These are phyloP conservation scores for Stratiolaelaps scimitus DNA, from an alignment of 1,140 invertebrate genomes.

Conservation along the genomic window DNA sequence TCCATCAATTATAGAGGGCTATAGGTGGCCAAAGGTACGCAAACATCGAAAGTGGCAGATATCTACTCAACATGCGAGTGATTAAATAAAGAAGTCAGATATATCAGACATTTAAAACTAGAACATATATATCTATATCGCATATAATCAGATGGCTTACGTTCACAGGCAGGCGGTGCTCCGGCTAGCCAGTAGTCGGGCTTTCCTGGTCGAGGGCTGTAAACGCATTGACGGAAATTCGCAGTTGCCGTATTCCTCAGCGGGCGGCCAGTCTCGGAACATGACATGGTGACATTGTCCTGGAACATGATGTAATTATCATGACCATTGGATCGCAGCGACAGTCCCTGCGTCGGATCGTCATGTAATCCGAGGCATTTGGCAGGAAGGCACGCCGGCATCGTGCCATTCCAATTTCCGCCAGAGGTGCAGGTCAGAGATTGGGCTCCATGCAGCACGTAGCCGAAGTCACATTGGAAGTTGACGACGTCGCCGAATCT, in stretches of 20 bases:
- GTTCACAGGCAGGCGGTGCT: conserved; percentile 62
- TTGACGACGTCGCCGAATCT: conserved; percentile 77
- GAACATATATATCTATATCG: no score
- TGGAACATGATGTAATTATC: conserved; percentile 71
- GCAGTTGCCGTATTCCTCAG: conserved; percentile 64
- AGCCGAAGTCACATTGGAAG: conserved; percentile 91
- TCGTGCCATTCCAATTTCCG: conserved; percentile 83
- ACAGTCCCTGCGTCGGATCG: conserved; percentile 68
- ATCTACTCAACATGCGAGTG: no score
- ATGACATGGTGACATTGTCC: conserved; percentile 73
- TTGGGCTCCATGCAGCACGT: conserved; percentile 70
- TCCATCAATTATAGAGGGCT: no score
- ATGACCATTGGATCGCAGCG: conserved; percentile 55
- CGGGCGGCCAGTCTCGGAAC: conserved; percentile 59
- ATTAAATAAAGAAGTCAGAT: no score
- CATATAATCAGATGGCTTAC: conserved; percentile 33
- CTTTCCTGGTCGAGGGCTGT: conserved; percentile 72
- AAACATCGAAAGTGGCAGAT: no score
- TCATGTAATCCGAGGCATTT: conserved; percentile 77
- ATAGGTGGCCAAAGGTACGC: no score
- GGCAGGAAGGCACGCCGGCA: conserved; percentile 81
- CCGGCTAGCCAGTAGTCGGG: conserved; percentile 87
- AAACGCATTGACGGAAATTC: conserved; percentile 79
- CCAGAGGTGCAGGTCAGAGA: conserved; percentile 71
- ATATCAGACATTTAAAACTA: not conserved